These are phyloP conservation scores for Enhydra lutris DNA, from an alignment of 2,113 vertebrate species.

Conservation along the genomic window DNA sequence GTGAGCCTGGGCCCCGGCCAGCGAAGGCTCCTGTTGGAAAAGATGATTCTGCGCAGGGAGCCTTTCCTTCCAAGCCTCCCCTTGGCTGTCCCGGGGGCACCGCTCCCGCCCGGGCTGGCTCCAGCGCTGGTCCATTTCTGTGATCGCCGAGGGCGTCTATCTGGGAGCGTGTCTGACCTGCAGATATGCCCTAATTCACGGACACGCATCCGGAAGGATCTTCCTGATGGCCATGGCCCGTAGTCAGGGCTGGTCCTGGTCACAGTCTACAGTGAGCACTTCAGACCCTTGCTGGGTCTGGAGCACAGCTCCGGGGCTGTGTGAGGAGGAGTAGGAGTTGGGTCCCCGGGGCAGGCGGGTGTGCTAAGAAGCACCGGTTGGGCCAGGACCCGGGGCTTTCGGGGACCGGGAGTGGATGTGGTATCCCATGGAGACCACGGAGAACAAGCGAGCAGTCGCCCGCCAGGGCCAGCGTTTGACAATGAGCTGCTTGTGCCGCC, in stretches of 20 bases:
- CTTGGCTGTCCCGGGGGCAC: accelerated
- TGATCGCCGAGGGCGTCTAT: background rate
- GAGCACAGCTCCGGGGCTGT: slow-evolving; percentile 83
- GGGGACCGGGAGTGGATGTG: background rate
- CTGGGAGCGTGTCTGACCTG: background rate
- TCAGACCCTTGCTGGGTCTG: slow-evolving; percentile 82
- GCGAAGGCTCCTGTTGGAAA: background rate
- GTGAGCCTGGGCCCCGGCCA: background rate
- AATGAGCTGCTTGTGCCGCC: accelerated
- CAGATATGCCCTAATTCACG: slow-evolving; percentile 80
- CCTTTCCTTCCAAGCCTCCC: no score
- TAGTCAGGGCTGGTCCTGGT: slow-evolving; percentile 86
- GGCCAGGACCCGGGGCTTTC: background rate
- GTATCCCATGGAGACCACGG: background rate
- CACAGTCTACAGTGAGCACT: slow-evolving; percentile 85
- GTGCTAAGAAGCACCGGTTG: background rate
- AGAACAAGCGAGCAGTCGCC: background rate
- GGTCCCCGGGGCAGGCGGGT: background rate
- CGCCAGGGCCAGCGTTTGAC: background rate
- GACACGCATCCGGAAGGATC: slow-evolving; percentile 82
- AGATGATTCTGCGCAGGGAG: background rate
- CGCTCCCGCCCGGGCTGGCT: background rate
- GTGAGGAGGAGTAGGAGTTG: slow-evolving; percentile 83
- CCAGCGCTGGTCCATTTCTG: background rate
- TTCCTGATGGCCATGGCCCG: slow-evolving; percentile 85